Percentiles rank a stretch among this genome's conserved stretches.
phyloP scores from a whole-genome alignment of 2,113 vertebrate species.

The Rhombomys opimus region DNA sequence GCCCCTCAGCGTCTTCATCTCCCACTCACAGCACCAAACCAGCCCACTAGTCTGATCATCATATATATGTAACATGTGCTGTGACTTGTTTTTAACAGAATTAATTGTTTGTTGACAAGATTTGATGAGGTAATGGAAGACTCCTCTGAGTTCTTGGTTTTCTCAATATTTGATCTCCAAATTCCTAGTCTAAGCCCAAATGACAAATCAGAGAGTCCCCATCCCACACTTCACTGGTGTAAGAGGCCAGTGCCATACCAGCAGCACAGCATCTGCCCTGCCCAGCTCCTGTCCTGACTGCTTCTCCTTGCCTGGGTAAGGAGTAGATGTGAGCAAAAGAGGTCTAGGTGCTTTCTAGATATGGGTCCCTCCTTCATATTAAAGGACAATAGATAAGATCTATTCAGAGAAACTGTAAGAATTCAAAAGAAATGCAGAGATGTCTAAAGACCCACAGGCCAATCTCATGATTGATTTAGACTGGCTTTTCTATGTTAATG shows the following conservation, averaged over 20 bases:
- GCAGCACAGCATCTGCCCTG: neutral
- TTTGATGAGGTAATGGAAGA: neutral
- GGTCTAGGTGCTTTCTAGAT: neutral
- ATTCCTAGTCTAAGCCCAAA: neutral
- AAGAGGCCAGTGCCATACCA: neutral
- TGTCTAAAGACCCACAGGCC: neutral
- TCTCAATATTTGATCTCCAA: neutral
- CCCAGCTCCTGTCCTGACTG: fast-evolving
- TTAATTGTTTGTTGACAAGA: slow-evolving; percentile 41
- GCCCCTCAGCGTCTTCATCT: neutral
- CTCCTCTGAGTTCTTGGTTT: neutral
- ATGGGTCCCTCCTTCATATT: neutral
- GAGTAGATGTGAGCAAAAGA: neutral
- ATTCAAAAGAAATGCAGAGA: neutral
- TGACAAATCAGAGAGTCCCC: neutral
- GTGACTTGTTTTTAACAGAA: slow-evolving; percentile 44
- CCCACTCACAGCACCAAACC: neutral
- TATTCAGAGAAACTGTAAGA: neutral
- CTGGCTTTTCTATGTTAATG: neutral
- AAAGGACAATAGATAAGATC: neutral
- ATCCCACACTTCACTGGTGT: neutral
- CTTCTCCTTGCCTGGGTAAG: neutral
- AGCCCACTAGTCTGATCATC: neutral
- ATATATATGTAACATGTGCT: neutral
- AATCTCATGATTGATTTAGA: neutral